Percentiles rank a stretch among this genome's conserved stretches.
phyloP scores from a whole-genome alignment of 2,113 vertebrate genomes.

The Periophthalmodon schlosseri region DNA sequence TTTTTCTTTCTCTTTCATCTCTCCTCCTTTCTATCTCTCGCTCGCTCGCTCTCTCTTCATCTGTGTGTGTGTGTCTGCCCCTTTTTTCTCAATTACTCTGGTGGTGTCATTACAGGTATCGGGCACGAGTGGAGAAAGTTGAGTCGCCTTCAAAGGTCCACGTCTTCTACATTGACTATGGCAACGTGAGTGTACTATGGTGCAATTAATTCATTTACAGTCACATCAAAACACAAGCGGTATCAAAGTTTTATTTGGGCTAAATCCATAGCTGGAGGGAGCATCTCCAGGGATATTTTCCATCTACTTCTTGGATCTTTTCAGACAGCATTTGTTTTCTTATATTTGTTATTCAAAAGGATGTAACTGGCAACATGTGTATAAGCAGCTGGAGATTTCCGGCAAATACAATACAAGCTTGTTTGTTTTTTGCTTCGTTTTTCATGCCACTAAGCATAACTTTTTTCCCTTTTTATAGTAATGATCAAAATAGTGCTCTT shows the following conservation, averaged over 20 bases:
- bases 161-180: constrained; percentile 97
- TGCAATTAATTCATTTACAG: background rate
- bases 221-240: constrained; percentile 12
- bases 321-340: constrained; percentile 45
- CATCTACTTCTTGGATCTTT: constrained; percentile 20
- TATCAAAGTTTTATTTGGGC: constrained; percentile 2
- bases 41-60: background rate
- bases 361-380: constrained; percentile 9
- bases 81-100: constrained; percentile 35
- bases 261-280: constrained; percentile 24
- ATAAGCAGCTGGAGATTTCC: constrained; percentile 24
- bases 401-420: constrained; percentile 27
- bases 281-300: constrained; percentile 30
- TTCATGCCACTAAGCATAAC: constrained; percentile 7
- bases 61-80: background rate
- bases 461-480: constrained; percentile 25
- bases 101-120: constrained; percentile 82
- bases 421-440: constrained; percentile 39
- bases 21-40: constrained; percentile 20
- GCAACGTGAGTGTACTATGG: constrained; percentile 86
- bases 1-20: too few relatives aligned
- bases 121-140: constrained; percentile 92
- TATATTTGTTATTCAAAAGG: constrained; percentile 35
- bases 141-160: constrained; percentile 88
- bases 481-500: constrained; percentile 30